These are phyloP conservation scores for Drosophila setosimentum DNA, from an alignment of 2,888 invertebrate species.

Conservation along the genomic window DNA sequence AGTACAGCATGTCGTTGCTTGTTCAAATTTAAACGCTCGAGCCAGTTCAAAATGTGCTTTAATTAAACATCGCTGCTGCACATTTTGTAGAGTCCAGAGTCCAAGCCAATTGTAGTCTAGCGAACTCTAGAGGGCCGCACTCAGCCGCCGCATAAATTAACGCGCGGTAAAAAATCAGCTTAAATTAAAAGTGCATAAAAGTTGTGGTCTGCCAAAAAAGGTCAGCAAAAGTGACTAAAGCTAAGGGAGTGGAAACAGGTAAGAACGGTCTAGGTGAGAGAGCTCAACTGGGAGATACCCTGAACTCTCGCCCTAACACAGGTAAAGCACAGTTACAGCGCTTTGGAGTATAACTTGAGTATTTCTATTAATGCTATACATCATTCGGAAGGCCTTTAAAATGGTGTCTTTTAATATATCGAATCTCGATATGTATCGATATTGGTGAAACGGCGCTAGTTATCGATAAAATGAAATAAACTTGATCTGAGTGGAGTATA, in stretches of 20 bases:
- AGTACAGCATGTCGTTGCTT: conserved; percentile 39
- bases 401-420: not conserved
- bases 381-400: not conserved
- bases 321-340: too few species aligned
- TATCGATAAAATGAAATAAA: not conserved
- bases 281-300: not conserved
- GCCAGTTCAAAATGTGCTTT: conserved; percentile 58
- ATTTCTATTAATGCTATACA: not conserved
- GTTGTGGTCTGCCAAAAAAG: not conserved
- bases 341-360: too few species aligned
- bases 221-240: not conserved
- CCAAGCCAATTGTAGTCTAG: conserved; percentile 5
- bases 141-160: conserved; percentile 43
- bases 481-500: not conserved
- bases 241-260: not conserved
- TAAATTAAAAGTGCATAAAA: conserved; percentile 29
- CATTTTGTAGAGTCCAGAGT: conserved; percentile 21
- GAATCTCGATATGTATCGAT: not conserved
- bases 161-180: conserved; percentile 23
- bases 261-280: not conserved
- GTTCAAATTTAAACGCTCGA: conserved; percentile 71
- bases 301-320: not conserved
- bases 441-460: not conserved
- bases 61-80: conserved; percentile 57
- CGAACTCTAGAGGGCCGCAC: not conserved